Base-by-base conservation (phyloP, 2,888 invertebrate genomes). In the Ophion slaviceki region DNA sequence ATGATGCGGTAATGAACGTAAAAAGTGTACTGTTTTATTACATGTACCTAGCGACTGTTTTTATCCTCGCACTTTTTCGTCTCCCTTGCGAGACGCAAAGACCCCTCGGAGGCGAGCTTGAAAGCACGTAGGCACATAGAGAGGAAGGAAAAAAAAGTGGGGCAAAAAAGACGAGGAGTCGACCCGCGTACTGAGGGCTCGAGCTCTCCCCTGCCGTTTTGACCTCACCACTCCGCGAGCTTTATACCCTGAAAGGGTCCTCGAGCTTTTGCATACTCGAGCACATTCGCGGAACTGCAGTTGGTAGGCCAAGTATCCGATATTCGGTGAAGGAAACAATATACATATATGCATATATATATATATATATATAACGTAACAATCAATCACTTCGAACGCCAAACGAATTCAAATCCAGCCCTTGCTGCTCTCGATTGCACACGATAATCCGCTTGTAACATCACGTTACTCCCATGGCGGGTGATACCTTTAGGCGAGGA, bases 201-300 rank as follows among this genome's bases (percentile, higher is more conserved):
- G 75, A 76, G 84, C 59, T 68, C 72, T 74, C 45, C 62, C 64
- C 64, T 8, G 40, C 40, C 70, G 28, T 11, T 68, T 84, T 75
- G 70, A 84, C 57, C 80, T 76, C 80, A 40, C 59, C 84, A 71
- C 80, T 84, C 64, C 62, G 53, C 80, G 7, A 82, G 68, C 76
- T 68, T 32, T 57, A 75, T 75, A 75, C 75, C 81, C 32, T 40
- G 47, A 59, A 68, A 78, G 80, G 45, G 72, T 80, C 64, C 77
- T 81, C 67, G 36, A 77, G 62, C 40, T 78, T 82, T 75, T 71
- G 32, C 77, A 74, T 78, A 67, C 74, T 40, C 61, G n/a, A 78
- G 74, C 57, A 75, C 72, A 28, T 72, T 66, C 72, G 32, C 64
- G 36, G 2, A 79, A 59, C 11, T 36, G 78, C n/a, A 61, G 76